Base-by-base conservation (phyloP, 2,797 vertebrate species). In the Lycodopsis pacificus region DNA sequence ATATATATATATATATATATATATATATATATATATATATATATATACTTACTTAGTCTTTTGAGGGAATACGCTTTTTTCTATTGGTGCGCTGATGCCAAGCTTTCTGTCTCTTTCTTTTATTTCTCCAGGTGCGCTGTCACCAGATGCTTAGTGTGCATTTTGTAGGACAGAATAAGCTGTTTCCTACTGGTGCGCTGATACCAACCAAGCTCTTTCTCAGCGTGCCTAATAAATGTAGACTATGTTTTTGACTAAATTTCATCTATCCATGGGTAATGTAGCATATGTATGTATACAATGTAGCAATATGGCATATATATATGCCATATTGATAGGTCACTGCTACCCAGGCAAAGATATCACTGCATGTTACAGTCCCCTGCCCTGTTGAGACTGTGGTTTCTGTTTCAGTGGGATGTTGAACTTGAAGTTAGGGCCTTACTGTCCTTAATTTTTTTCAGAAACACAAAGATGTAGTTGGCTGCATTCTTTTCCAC, bases 391-490 rank as follows among this genome's bases (percentile, higher is more conserved):
- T 59, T n/a, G 34, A 79, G 77, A 86, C 25, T 15, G 48, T 63
- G 59, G n/a, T 67, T 59, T 72, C 34, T 68, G 49, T 65, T 79
- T 81, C 70, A 81, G 67, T 53, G 71, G 62, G 70, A 86, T 69
- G 49, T 40, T 77, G 63, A 76, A 48, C 59, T 51, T 72, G 25
- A 30, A 30, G 30, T 30, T 30, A 30, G 15, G 66, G 30, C 12
- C 27, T 65, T 32, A 20, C 48, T 38, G 42, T 73, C 61, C 10
- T 42, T 34, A 1, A 11, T 34, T 34, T 48, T 3, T 65, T 68
- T 63, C 10, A 51, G 32, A 57, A 65, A 59, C 17, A 56, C 34
- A 49, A 20, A 36, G 59, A 42, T 54, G 3, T 11, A 7, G 34
- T 34, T 34, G 34, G 34, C 34, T 34, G 34, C 34, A 34, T 34